phyloP scores from a whole-genome alignment of 2,797 vertebrate genomes.

The Phrynocephalus forsythii region DNA sequence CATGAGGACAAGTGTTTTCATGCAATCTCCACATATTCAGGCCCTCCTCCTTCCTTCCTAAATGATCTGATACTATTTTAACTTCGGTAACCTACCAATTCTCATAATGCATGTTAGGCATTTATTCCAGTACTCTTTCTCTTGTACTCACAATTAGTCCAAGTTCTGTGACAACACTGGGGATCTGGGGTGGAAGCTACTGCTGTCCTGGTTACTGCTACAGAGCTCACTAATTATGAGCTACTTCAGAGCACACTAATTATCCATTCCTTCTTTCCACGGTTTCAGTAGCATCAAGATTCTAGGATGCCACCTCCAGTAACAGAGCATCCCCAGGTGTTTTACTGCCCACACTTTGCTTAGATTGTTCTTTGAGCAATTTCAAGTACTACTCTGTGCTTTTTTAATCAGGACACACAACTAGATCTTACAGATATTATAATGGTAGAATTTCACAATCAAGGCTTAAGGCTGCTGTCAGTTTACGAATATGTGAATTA shows the following conservation, averaged over 20 bases:
- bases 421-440: neutral
- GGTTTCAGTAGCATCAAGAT: neutral
- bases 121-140: neutral
- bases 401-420: neutral
- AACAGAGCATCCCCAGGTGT: neutral
- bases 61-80: neutral
- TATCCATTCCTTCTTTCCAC: neutral
- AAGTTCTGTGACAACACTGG: neutral
- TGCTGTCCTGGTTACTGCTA: too few relatives aligned
- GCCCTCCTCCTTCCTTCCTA: neutral
- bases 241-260: neutral
- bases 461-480: constrained; percentile 1
- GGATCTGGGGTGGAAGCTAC: neutral
- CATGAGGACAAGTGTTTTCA: neutral
- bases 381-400: neutral
- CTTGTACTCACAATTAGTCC: neutral
- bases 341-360: neutral
- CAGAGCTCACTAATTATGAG: neutral
- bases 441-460: neutral
- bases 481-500: neutral
- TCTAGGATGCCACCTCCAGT: neutral
- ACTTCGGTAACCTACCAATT: neutral
- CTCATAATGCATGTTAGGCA: neutral
- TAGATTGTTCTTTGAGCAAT: neutral
- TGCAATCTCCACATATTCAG: neutral